These are phyloP conservation scores for Artibeus jamaicensis DNA, from an alignment of 2,797 vertebrate genomes.

Conservation along the genomic window DNA sequence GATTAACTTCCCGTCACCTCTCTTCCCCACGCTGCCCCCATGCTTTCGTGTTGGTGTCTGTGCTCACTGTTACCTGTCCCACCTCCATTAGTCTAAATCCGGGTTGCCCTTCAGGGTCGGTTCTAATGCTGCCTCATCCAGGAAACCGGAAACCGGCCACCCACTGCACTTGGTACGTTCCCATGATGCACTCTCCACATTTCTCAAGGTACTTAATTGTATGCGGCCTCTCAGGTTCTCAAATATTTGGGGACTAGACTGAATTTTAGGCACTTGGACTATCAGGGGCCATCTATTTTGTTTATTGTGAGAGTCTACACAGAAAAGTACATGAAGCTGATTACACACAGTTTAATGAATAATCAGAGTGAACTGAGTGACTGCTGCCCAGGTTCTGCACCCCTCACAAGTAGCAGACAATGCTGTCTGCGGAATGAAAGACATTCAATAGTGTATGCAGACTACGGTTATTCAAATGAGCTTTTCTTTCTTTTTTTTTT, in stretches of 20 bases:
- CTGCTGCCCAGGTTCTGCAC: not conserved
- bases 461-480: not conserved
- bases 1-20: not conserved
- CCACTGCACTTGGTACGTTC: not conserved
- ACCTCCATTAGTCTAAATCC: not conserved
- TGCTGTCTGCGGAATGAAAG: not conserved
- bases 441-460: not conserved
- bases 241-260: not conserved
- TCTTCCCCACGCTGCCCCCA: not conserved
- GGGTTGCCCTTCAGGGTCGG: not conserved
- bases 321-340: not conserved
- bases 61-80: not conserved
- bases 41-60: not conserved
- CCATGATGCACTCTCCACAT: not conserved
- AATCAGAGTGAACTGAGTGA: not conserved
- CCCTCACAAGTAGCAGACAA: not conserved
- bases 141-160: not conserved
- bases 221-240: not conserved
- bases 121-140: not conserved
- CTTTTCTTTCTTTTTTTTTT: not conserved
- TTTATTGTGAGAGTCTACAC: not conserved
- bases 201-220: not conserved
- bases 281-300: not conserved
- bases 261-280: constrained; percentile 2
- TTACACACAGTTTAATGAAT: not conserved